phyloP scores from a whole-genome alignment of 2,797 vertebrate genomes.

The Leucoraja ocellata region DNA sequence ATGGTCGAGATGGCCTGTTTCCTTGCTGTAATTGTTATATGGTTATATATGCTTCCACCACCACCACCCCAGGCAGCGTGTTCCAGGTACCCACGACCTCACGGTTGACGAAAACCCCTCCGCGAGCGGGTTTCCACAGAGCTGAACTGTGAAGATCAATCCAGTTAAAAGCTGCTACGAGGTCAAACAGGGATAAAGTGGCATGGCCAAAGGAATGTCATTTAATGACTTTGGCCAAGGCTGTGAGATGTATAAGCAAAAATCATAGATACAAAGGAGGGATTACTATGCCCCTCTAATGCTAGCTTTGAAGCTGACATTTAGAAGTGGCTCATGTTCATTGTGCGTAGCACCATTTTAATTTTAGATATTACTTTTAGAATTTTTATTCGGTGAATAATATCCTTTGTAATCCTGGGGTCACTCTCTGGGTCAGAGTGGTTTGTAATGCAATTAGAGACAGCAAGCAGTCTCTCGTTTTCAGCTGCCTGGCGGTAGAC shows the following conservation, averaged over 20 bases:
- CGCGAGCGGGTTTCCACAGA: neutral
- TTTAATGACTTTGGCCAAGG: neutral
- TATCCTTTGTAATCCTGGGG: constrained; percentile 24
- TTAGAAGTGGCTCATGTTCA: neutral
- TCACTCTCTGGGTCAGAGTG: constrained; percentile 55
- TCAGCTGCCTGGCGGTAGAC: constrained; percentile 74
- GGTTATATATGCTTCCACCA: no score
- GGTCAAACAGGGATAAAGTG: neutral
- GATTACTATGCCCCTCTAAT: no score
- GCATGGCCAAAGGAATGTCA: neutral
- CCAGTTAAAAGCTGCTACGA: neutral
- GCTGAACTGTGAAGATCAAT: neutral
- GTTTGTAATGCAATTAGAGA: constrained; percentile 65
- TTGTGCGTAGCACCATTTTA: neutral
- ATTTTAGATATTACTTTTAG: constrained; percentile 17
- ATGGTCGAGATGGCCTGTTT: no score
- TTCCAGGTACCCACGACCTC: no score
- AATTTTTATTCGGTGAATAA: constrained; percentile 10
- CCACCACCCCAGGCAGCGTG: no score
- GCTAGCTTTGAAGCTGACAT: neutral
- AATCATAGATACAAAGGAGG: neutral
- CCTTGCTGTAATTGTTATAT: no score
- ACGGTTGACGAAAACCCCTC: neutral
- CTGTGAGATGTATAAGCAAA: constrained; percentile 7
- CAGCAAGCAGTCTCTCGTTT: constrained; percentile 63